Conservation (phyloP, 2,888 invertebrate genomes). For the Tenodera sinensis region DNA sequence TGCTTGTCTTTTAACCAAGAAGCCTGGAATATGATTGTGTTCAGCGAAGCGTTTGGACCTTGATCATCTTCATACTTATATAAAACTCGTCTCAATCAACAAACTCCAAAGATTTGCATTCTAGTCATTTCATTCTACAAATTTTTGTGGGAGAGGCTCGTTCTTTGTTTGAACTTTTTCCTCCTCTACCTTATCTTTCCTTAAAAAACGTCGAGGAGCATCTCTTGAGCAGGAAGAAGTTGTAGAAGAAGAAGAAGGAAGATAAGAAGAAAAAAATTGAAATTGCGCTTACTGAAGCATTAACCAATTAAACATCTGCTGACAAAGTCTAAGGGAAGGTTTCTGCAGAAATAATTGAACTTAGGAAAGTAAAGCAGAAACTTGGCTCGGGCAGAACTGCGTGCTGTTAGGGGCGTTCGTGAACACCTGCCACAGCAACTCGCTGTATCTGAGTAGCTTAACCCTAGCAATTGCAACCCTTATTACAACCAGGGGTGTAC, state of each 20-base stretch:
- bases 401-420: background rate
- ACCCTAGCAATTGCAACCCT: too few species aligned
- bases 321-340: background rate
- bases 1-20: too few species aligned
- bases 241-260: background rate
- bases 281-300: background rate
- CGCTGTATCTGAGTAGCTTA: too few species aligned
- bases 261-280: background rate
- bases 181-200: background rate
- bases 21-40: too few species aligned
- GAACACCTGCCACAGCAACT: background rate
- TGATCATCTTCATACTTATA: background rate
- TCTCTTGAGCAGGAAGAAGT: background rate
- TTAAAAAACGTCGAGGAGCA: background rate
- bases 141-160: background rate
- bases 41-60: background rate
- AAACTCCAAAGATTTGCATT: background rate
- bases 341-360: background rate
- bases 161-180: background rate
- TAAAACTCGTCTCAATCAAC: background rate
- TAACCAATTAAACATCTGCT: conserved; percentile 12
- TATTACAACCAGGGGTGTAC: too few species aligned
- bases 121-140: background rate
- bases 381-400: background rate
- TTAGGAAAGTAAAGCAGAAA: background rate